phyloP scores from a whole-genome alignment of 1,140 invertebrate genomes.

The Helicoverpa armigera region DNA sequence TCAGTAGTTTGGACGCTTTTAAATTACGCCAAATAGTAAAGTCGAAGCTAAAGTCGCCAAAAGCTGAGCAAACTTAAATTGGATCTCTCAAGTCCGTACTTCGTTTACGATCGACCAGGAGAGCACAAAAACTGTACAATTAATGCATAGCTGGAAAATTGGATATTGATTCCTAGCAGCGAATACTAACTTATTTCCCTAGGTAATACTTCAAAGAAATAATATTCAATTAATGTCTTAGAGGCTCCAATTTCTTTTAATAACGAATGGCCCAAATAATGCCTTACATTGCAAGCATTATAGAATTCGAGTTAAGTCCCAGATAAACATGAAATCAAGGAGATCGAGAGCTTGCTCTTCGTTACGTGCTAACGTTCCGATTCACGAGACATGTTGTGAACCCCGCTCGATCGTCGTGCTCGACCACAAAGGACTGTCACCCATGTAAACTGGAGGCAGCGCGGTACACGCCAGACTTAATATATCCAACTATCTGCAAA shows the following conservation, averaged over 20 bases:
- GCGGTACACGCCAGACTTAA: neutral
- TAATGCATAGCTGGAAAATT: slow-evolving; percentile 49
- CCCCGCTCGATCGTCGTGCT: neutral
- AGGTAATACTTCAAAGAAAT: neutral
- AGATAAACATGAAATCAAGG: neutral
- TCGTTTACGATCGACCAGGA: slow-evolving; percentile 48
- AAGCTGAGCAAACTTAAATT: slow-evolving; percentile 72
- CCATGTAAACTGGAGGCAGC: slow-evolving; percentile 4
- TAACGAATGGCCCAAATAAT: neutral
- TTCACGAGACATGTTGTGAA: neutral
- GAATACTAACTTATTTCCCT: neutral
- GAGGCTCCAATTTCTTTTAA: neutral
- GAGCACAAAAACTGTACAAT: slow-evolving; percentile 56
- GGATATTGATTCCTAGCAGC: slow-evolving; percentile 24
- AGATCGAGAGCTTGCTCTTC: neutral
- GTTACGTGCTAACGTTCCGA: neutral
- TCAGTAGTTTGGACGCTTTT: slow-evolving; percentile 27
- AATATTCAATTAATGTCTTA: too few species aligned
- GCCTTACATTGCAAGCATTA: neutral
- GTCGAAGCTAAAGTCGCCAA: slow-evolving; percentile 60
- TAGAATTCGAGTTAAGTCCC: slow-evolving; percentile 3
- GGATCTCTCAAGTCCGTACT: slow-evolving; percentile 58
- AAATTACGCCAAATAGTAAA: slow-evolving; percentile 49
- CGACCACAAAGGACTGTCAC: slow-evolving; percentile 22
- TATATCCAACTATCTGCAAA: slow-evolving; percentile 11